A percentile compares a stretch with the other conserved stretches of the same genome.
phyloP scores from a whole-genome alignment of 1,140 invertebrate genomes.

The Heliconius hewitsoni region DNA sequence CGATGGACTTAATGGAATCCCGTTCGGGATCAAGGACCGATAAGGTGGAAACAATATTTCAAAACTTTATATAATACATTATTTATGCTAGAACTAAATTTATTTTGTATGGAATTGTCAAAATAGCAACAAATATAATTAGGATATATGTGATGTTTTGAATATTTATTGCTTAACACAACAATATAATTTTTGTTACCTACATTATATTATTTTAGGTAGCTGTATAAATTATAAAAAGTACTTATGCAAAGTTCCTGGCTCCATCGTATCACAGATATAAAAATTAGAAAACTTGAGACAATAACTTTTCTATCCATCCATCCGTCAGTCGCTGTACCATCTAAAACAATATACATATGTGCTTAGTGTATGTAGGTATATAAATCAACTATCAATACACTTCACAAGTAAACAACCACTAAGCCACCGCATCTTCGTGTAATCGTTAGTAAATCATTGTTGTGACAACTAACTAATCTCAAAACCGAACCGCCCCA shows the following conservation, averaged over 20 bases:
- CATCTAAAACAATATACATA: neutral
- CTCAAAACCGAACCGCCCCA: neutral
- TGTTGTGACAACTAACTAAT: slow-evolving; percentile 9
- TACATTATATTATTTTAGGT: no score
- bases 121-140: neutral
- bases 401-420: neutral
- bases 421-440: neutral
- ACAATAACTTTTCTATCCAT: no score
- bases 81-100: neutral
- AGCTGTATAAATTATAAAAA: no score
- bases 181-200: no score
- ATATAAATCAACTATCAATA: neutral
- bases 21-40: slow-evolving; percentile 11
- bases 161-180: no score
- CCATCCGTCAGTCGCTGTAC: no score
- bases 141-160: no score
- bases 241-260: no score
- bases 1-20: slow-evolving; percentile 22
- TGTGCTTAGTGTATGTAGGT: no score
- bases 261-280: no score
- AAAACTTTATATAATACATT: neutral
- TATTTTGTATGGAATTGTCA: neutral
- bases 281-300: no score
- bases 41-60: neutral
- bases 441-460: slow-evolving; percentile 2